phyloP scores from a whole-genome alignment of 2,888 invertebrate genomes.

The Eupithecia exiguata region DNA sequence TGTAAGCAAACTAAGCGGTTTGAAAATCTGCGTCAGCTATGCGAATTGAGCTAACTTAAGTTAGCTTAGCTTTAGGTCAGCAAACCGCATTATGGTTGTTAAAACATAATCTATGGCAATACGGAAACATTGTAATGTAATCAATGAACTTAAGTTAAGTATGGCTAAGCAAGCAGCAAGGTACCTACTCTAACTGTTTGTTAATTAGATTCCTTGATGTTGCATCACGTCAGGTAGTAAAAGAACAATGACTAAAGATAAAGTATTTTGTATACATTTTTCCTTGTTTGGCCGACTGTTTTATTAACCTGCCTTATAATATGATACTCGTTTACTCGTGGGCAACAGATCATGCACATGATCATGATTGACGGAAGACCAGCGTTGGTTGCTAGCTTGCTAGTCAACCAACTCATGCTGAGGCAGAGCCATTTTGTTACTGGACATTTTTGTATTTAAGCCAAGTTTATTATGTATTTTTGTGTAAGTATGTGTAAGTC shows the following conservation, averaged over 20 bases:
- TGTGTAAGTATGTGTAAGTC: too few species aligned
- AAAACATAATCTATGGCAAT: neutral
- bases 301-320: neutral
- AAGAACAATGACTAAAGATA: neutral
- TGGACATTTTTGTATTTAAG: too few species aligned
- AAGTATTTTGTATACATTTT: neutral
- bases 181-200: neutral
- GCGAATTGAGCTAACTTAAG: neutral
- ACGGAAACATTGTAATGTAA: neutral
- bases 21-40: neutral
- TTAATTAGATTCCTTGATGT: slow-evolving; percentile 1
- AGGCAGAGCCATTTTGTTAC: too few species aligned
- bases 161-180: neutral
- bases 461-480: too few species aligned
- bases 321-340: neutral
- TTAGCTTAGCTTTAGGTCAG: neutral
- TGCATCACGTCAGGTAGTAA: neutral
- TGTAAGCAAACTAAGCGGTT: too few species aligned
- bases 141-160: neutral
- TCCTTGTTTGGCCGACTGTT: neutral
- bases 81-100: neutral
- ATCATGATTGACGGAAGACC: too few species aligned
- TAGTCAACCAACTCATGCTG: too few species aligned
- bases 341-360: neutral
- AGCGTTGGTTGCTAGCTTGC: too few species aligned